Evolutionary conservation across 2,797 vertebrate species (phyloP).

Genomic region (Amblyraja radiata): DNA sequence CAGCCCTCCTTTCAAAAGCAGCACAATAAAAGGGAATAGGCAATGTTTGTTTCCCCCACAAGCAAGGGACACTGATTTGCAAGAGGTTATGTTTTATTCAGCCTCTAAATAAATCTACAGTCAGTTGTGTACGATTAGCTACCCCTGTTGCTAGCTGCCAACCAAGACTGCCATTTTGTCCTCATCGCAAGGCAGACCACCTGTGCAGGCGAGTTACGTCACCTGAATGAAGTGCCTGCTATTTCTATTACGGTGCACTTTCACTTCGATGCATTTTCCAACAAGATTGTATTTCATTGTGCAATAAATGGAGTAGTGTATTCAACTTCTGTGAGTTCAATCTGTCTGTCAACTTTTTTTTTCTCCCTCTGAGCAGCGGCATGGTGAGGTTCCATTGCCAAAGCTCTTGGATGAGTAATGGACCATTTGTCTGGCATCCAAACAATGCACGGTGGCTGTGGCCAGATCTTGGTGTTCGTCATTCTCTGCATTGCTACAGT

Average conservation of each 20-base stretch:
- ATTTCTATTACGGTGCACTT: slow-evolving; percentile 22
- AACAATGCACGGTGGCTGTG: not conserved
- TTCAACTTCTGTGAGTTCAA: slow-evolving; percentile 21
- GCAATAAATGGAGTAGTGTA: slow-evolving; percentile 17
- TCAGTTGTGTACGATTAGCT: too few species aligned
- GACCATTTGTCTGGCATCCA: slow-evolving; percentile 4
- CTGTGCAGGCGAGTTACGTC: not conserved
- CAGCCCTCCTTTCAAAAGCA: not conserved
- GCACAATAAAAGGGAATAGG: not conserved
- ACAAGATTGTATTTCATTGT: slow-evolving; percentile 15
- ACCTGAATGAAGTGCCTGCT: not conserved
- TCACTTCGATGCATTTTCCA: slow-evolving; percentile 11
- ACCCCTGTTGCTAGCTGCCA: not conserved
- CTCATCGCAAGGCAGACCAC: not conserved
- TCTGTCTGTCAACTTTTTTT: slow-evolving; percentile 19
- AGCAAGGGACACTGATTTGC: not conserved
- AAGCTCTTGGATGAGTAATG: slow-evolving; percentile 27
- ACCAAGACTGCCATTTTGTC: not conserved
- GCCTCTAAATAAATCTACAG: not conserved
- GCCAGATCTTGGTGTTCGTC: not conserved
- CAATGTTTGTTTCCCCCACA: not conserved
- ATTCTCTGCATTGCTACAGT: not conserved
- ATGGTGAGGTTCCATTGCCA: not conserved
- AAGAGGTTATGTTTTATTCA: not conserved
- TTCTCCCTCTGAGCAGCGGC: not conserved